phyloP scores from a whole-genome alignment of 1,140 invertebrate species.

The Pantala flavescens region DNA sequence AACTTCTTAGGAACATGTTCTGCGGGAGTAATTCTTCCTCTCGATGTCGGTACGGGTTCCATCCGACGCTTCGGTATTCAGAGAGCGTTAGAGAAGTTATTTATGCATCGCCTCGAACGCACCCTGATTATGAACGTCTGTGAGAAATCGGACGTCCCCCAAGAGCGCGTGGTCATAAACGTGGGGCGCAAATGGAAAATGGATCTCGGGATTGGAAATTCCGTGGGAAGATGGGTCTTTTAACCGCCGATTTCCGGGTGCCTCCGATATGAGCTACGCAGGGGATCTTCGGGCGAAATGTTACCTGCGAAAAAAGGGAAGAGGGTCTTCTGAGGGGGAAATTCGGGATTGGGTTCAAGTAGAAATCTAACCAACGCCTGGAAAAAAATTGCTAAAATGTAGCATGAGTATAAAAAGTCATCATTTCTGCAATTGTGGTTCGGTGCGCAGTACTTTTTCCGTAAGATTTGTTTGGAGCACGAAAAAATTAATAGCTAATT shows the following conservation, averaged over 20 bases:
- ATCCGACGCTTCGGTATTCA: not conserved
- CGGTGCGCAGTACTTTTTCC: no score
- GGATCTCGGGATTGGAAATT: not conserved
- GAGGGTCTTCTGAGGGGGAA: no score
- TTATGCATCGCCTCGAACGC: not conserved
- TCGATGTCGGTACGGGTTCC: not conserved
- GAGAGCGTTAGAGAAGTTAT: not conserved
- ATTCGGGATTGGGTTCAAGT: no score
- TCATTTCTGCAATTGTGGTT: no score
- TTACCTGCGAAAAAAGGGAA: no score
- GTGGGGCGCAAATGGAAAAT: not conserved
- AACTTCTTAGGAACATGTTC: not conserved
- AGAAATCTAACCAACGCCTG: no score
- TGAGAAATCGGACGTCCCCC: not conserved
- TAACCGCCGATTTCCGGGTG: slow-evolving; percentile 2
- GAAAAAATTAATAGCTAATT: no score
- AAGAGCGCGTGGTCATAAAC: not conserved
- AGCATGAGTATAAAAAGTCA: no score
- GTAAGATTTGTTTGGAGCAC: no score
- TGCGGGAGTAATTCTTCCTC: not conserved
- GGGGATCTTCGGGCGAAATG: not conserved
- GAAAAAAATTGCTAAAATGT: no score
- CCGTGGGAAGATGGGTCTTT: not conserved
- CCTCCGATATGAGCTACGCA: not conserved
- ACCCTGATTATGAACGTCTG: slow-evolving; percentile 8